Evolutionary conservation across 2,113 vertebrate genomes (phyloP).

Genomic region (Pipra filicauda): DNA sequence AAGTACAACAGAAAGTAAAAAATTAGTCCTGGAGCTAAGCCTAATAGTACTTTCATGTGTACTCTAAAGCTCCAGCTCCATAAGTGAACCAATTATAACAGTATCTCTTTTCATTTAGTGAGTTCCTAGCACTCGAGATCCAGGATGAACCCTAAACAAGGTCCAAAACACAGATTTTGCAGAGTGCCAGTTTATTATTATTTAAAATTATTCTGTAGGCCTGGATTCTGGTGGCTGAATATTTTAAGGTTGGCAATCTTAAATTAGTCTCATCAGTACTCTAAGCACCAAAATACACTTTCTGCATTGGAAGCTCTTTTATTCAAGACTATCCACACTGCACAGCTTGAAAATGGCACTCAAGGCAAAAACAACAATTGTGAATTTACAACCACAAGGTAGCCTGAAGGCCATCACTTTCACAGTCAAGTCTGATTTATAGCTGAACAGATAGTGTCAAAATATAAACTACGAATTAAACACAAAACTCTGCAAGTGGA

Average conservation of each 20-base stretch:
- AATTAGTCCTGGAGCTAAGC: background rate
- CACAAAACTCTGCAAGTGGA: background rate
- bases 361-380: background rate
- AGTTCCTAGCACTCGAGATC: background rate
- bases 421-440: background rate
- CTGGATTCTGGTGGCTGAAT: background rate
- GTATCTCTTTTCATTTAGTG: background rate
- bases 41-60: background rate
- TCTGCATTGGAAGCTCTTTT: background rate
- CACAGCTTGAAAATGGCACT: background rate
- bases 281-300: background rate
- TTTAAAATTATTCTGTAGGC: background rate
- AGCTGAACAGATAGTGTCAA: background rate
- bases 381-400: background rate
- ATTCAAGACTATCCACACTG: background rate
- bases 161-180: background rate
- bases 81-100: background rate
- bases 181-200: background rate
- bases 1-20: background rate
- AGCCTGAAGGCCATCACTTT: background rate
- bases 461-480: slow-evolving; percentile 12
- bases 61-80: background rate
- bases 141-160: background rate
- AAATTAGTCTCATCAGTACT: background rate
- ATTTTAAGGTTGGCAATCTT: background rate